These are phyloP conservation scores for Peromyscus eremicus DNA, from an alignment of 2,797 vertebrate species.

Conservation along the genomic window DNA sequence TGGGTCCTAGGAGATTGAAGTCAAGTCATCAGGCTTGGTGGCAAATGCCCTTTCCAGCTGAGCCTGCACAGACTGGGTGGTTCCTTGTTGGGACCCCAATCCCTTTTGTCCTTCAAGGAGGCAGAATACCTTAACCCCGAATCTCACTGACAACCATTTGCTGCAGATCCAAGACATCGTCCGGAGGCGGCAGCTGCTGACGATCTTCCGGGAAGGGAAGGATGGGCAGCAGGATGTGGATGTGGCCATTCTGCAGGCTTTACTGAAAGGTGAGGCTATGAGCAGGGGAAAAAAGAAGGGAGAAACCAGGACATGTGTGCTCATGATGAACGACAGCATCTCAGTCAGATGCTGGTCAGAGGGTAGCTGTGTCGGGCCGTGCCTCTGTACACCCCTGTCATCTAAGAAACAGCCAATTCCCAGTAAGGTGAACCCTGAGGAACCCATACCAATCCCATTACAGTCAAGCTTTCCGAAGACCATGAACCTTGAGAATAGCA, in stretches of 20 bases:
- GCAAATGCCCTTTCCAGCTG: background rate
- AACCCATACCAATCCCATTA: too few relatives aligned
- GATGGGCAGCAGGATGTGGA: conserved; percentile 94
- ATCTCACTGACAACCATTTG: background rate
- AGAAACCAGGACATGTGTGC: rapidly evolving
- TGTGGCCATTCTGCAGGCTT: conserved; percentile 96
- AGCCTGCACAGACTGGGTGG: background rate
- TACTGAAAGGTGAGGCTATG: conserved; percentile 94
- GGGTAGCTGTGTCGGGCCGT: rapidly evolving
- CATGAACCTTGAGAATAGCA: background rate
- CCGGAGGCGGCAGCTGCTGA: conserved; percentile 92
- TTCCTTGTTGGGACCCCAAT: rapidly evolving
- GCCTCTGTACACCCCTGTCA: rapidly evolving
- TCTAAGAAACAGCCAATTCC: background rate
- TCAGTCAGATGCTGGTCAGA: background rate
- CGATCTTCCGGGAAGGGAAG: conserved; percentile 93
- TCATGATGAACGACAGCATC: background rate
- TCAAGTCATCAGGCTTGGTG: background rate
- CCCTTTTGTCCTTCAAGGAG: background rate
- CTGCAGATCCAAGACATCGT: conserved; percentile 97
- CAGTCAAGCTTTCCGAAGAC: background rate
- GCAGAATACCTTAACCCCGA: background rate
- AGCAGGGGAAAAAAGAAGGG: rapidly evolving
- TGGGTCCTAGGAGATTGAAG: background rate
- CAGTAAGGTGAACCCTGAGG: background rate